phyloP scores from a whole-genome alignment of 2,113 vertebrate species.

The Heterochromis multidens region DNA sequence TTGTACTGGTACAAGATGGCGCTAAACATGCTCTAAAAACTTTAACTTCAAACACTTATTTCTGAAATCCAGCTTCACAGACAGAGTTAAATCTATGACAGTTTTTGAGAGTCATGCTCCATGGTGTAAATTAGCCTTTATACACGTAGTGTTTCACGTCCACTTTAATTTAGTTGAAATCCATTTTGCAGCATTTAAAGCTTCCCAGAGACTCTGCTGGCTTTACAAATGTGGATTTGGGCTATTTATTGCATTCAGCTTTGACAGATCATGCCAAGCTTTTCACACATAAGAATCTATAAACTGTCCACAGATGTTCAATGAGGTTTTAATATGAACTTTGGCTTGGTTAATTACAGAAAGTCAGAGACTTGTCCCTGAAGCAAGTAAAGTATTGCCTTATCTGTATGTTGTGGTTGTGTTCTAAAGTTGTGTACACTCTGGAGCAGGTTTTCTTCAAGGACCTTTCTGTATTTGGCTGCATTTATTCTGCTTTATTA shows the following conservation, averaged over 20 bases:
- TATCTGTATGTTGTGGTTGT: background rate
- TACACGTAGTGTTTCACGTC: too few relatives aligned
- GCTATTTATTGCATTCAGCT: background rate
- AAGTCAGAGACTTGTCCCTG: background rate
- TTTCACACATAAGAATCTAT: background rate
- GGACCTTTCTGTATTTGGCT: background rate
- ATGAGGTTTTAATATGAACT: background rate
- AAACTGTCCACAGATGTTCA: background rate
- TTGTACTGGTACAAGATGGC: too few relatives aligned
- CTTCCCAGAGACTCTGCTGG: background rate
- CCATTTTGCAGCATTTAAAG: background rate
- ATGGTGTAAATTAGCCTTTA: too few relatives aligned
- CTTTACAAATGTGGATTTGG: background rate
- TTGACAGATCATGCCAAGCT: background rate
- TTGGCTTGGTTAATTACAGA: background rate
- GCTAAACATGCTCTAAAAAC: too few relatives aligned
- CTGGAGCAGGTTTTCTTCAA: background rate
- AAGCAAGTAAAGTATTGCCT: background rate
- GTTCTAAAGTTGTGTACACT: background rate
- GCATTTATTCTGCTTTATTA: background rate
- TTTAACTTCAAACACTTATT: too few relatives aligned
- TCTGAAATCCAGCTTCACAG: too few relatives aligned
- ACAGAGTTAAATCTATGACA: too few relatives aligned
- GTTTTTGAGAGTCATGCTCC: too few relatives aligned
- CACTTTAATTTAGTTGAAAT: too few relatives aligned